Percentiles rank a stretch among this genome's conserved stretches.
phyloP scores from a whole-genome alignment of 2,888 invertebrate genomes.

The Erpobdella octoculata region DNA sequence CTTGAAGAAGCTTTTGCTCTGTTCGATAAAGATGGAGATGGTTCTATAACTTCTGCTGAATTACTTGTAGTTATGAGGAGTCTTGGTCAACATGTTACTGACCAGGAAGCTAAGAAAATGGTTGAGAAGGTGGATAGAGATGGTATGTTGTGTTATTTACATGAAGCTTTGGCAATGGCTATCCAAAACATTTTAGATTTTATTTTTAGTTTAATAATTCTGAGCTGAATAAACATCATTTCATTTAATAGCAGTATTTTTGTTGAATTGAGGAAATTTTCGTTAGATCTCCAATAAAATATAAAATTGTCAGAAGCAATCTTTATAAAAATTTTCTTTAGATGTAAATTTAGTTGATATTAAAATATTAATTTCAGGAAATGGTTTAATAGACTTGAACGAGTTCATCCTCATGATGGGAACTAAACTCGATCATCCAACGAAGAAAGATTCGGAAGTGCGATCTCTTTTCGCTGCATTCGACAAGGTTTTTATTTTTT shows the following conservation, averaged over 20 bases:
- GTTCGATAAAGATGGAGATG: conserved; percentile 38
- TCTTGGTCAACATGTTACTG: conserved; percentile 33
- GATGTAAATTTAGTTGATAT: too few relatives aligned
- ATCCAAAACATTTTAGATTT: not conserved
- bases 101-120: conserved; percentile 34
- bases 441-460: conserved; percentile 35
- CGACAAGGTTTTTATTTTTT: conserved; percentile 31
- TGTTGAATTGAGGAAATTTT: not conserved
- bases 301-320: too few relatives aligned
- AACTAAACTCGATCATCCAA: conserved; percentile 28
- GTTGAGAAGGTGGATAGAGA: conserved; percentile 37
- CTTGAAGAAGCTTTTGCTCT: conserved; percentile 36
- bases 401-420: conserved; percentile 37
- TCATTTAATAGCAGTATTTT: not conserved
- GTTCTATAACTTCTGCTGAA: conserved; percentile 35
- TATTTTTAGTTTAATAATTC: not conserved
- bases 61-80: conserved; percentile 33
- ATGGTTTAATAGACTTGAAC: conserved; percentile 36
- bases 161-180: not conserved
- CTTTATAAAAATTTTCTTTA: too few relatives aligned
- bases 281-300: too few relatives aligned
- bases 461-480: conserved; percentile 36
- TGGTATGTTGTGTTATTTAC: conserved; percentile 29
- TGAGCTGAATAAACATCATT: not conserved
- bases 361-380: conserved; percentile 33